Base-by-base conservation (phyloP, 2,113 vertebrate species). In the Petrocephalus zakoni region DNA sequence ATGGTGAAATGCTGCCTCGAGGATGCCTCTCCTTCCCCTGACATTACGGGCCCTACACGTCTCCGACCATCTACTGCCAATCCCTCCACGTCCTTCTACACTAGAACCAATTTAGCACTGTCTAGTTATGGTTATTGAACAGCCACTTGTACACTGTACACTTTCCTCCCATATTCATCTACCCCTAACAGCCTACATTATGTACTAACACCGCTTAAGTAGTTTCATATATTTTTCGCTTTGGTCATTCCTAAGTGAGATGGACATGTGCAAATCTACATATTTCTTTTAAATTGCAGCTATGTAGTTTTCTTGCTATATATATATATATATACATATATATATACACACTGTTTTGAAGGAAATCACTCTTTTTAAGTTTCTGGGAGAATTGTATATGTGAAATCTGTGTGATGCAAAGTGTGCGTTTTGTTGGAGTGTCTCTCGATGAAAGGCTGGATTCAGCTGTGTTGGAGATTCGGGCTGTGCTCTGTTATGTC, bases 1-100 rank as follows among this genome's bases (percentile, higher is more conserved):
- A 97, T 97, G 97, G 98, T 98, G 96, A 3, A 47, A 10, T 4
- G 53, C 9, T 21, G 72, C 6, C n/a, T 2, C 0, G 1, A 51
- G 47, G 46, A 29, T 10, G 52, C n/a, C 25, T 19, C 13, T 25
- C 1, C n/a, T 34, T 21, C 84, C 22, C 5, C 29, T 34, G 51
- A 25, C 85, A 10, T 47, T 15, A 84, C 46, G 21, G 42, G n/a
- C 81, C 46, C 4, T n/a, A 34, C 68, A 19, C 15, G 15, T 42
- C 34, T 78, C 37, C 17, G 3, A 75, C 68, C 68, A 75, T 75
- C 29, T 72, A 15, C 29, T 34, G 25, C 64, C 3, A 1, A 34
- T 25, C 68, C 72, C 72, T 34, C 68, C 19, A 42, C 72, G 37
- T 34, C 29, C 72, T 78, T 78, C 1, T 78, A 78, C 72, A 78